Percentiles rank a stretch among this genome's conserved stretches.
Conservation (phyloP, 2,888 invertebrate species). For the Lacanobia oleracea region DNA sequence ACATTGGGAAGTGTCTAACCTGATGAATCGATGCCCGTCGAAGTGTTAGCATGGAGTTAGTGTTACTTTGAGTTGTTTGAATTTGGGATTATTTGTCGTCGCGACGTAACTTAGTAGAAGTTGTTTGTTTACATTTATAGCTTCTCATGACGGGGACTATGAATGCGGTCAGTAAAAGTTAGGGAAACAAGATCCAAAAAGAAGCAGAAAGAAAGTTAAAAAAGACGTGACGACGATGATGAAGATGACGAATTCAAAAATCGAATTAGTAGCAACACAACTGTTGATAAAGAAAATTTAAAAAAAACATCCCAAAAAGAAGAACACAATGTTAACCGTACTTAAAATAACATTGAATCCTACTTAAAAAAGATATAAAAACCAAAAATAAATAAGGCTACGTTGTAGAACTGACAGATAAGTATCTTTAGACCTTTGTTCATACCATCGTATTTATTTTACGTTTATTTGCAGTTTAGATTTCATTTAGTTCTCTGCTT, state of each 20-base stretch:
- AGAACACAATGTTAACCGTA: neutral
- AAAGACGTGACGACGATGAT: no score
- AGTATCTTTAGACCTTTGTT: conserved; percentile 40
- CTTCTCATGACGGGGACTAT: no score
- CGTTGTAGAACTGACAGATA: conserved; percentile 31
- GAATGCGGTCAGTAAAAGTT: no score
- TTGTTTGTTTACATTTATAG: no score
- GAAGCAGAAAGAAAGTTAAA: no score
- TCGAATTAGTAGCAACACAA: no score
- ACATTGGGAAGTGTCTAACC: neutral
- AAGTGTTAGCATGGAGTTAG: no score
- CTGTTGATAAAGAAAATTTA: no score
- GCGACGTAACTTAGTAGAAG: no score
- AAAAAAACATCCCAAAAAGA: neutral
- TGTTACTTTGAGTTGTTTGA: no score
- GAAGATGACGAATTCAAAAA: neutral
- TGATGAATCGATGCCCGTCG: neutral
- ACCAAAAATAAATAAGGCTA: conserved; percentile 28
- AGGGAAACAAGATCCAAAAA: no score
- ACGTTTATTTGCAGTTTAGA: conserved; percentile 76
- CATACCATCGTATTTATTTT: conserved; percentile 58
- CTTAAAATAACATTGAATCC: conserved; percentile 33
- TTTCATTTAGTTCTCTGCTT: conserved; percentile 79
- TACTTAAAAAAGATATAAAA: conserved; percentile 28
- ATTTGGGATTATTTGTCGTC: no score